phyloP scores from a whole-genome alignment of 2,888 invertebrate genomes.

The Atethmia centrago region DNA sequence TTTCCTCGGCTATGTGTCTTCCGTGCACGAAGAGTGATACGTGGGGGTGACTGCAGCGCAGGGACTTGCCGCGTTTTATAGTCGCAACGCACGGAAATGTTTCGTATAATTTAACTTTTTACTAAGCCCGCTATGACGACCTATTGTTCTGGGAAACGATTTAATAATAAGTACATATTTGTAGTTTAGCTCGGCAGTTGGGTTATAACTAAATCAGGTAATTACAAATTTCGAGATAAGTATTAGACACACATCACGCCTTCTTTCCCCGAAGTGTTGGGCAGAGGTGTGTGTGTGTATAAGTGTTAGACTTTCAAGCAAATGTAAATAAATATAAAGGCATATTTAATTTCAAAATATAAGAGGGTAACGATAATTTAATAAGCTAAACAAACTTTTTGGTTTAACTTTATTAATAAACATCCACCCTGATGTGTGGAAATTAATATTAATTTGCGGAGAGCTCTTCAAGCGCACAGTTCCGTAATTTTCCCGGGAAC shows the following conservation, averaged over 20 bases:
- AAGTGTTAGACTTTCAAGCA: not conserved
- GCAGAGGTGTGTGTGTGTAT: too few species aligned
- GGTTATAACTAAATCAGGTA: conserved; percentile 20
- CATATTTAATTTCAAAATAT: not conserved
- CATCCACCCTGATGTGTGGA: conserved; percentile 15
- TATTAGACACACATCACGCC: not conserved
- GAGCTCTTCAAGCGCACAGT: conserved; percentile 34
- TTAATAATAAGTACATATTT: conserved; percentile 50
- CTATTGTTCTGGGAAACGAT: conserved; percentile 51
- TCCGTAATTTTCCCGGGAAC: conserved; percentile 38
- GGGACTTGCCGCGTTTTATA: conserved; percentile 49
- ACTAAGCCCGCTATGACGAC: conserved; percentile 29
- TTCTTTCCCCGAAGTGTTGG: too few species aligned
- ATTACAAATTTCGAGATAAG: not conserved
- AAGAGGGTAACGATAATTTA: not conserved
- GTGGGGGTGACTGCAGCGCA: conserved; percentile 39
- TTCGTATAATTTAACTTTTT: conserved; percentile 62
- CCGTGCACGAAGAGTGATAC: conserved; percentile 58
- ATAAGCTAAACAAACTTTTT: not conserved
- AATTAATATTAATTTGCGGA: conserved; percentile 53
- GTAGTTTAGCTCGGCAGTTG: conserved; percentile 31
- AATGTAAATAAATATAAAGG: conserved; percentile 2
- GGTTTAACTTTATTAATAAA: conserved; percentile 26
- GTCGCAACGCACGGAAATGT: conserved; percentile 55
- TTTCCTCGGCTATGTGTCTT: conserved; percentile 45